phyloP scores from a whole-genome alignment of 2,888 invertebrate species.

The Neoitamus cyanurus region DNA sequence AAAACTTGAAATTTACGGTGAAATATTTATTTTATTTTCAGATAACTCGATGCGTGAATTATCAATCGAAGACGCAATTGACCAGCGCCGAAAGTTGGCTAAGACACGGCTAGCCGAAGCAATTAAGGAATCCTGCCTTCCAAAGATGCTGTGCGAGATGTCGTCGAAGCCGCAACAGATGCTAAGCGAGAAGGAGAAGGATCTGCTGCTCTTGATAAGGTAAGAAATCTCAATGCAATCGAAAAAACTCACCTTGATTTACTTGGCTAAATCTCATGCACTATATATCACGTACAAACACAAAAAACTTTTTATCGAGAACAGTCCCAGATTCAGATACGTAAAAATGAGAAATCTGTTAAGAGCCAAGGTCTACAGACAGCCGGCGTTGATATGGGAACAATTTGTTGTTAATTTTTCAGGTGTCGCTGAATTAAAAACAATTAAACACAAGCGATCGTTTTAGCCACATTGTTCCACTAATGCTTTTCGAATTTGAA shows the following conservation, averaged over 20 bases:
- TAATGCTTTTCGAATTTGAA: not conserved
- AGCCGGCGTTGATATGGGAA: not conserved
- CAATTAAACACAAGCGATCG: not conserved
- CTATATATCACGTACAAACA: not conserved
- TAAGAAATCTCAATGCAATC: constrained; percentile 53
- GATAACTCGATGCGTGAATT: constrained; percentile 61
- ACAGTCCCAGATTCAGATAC: not conserved
- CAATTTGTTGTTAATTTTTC: not conserved
- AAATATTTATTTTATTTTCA: constrained; percentile 48
- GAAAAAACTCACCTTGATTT: not conserved
- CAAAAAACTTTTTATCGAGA: not conserved
- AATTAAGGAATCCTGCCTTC: constrained; percentile 65
- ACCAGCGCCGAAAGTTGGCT: constrained; percentile 55
- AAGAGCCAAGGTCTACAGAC: not conserved
- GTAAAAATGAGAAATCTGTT: not conserved
- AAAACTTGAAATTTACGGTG: not conserved
- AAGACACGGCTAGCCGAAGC: constrained; percentile 63
- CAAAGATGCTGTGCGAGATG: constrained; percentile 66
- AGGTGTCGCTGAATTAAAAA: not conserved
- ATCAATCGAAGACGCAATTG: constrained; percentile 57
- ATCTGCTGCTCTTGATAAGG: constrained; percentile 64
- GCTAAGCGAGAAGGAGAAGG: constrained; percentile 64
- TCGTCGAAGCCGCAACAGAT: constrained; percentile 64
- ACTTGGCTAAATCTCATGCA: not conserved
- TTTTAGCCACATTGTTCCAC: too few relatives aligned